A percentile compares a stretch with the other conserved stretches of the same genome.
These are phyloP conservation scores for Caenorhabditis zanzibari DNA, from an alignment of 2,888 invertebrate species.

Conservation along the genomic window DNA sequence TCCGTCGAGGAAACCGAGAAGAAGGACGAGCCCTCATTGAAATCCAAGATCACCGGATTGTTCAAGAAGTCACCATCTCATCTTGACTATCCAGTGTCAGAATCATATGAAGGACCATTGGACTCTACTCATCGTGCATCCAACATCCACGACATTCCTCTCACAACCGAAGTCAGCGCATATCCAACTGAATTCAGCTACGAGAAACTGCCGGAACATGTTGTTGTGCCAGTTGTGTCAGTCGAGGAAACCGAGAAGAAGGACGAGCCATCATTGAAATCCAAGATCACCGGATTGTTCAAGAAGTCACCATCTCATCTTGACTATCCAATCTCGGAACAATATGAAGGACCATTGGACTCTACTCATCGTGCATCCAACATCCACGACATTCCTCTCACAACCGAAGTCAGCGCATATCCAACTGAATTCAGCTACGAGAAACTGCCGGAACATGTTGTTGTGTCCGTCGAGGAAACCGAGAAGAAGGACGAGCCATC, in stretches of 20 bases:
- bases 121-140: constrained; percentile 25
- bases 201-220: constrained; percentile 36
- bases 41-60: constrained; percentile 50
- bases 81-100: constrained; percentile 48
- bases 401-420: constrained; percentile 68
- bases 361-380: constrained; percentile 54
- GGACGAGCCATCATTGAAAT: constrained; percentile 33
- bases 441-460: constrained; percentile 45
- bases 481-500: constrained; percentile 35
- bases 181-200: constrained; percentile 63
- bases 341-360: constrained; percentile 52
- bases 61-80: constrained; percentile 55
- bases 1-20: constrained; percentile 45
- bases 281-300: constrained; percentile 72
- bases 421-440: constrained; percentile 58
- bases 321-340: constrained; percentile 68
- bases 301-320: constrained; percentile 67
- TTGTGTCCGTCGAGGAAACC: constrained; percentile 34
- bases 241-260: constrained; percentile 38
- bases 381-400: constrained; percentile 67
- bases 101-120: constrained; percentile 41
- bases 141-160: constrained; percentile 62
- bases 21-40: constrained; percentile 43
- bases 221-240: constrained; percentile 29
- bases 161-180: constrained; percentile 52